Percentiles rank a stretch among this genome's conserved stretches.
Conservation (phyloP, 2,888 invertebrate species). For the Corythucha ciliata region DNA sequence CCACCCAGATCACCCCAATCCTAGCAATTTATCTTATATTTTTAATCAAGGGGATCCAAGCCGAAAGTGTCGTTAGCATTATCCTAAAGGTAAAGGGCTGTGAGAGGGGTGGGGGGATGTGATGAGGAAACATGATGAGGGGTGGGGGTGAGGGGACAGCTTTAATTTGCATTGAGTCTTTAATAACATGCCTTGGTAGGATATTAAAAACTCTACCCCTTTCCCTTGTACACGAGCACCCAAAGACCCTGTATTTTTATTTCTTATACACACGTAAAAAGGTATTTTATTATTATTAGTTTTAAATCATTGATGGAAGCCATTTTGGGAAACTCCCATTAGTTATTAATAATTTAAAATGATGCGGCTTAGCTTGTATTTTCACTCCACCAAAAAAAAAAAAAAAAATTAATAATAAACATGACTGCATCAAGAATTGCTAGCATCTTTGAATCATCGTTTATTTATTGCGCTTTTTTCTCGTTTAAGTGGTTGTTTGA, state of each 20-base stretch:
- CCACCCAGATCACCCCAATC: constrained; percentile 23
- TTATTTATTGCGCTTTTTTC: constrained; percentile 25
- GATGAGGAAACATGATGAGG: constrained; percentile 9
- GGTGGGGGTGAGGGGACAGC: constrained; percentile 13
- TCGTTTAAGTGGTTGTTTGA: constrained; percentile 24
- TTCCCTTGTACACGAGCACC: constrained; percentile 5
- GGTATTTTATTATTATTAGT: no score
- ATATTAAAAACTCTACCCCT: constrained; percentile 31
- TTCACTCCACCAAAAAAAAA: no score
- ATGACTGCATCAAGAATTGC: no score
- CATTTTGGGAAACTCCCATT: no score
- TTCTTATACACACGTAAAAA: constrained; percentile 31
- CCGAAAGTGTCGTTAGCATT: constrained; percentile 32
- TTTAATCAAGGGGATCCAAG: constrained; percentile 32
- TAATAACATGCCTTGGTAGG: constrained; percentile 32
- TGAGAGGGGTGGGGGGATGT: constrained; percentile 12
- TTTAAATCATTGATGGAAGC: no score
- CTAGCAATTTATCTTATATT: constrained; percentile 32
- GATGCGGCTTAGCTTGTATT: no score
- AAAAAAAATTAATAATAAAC: no score
- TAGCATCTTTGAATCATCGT: no score
- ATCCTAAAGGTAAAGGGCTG: constrained; percentile 32
- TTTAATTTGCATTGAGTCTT: constrained; percentile 33
- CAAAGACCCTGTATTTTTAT: constrained; percentile 28
- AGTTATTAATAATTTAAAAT: no score